Evolutionary conservation across 2,888 invertebrate genomes (phyloP).

Genomic region (Pediacus dermestoides): DNA sequence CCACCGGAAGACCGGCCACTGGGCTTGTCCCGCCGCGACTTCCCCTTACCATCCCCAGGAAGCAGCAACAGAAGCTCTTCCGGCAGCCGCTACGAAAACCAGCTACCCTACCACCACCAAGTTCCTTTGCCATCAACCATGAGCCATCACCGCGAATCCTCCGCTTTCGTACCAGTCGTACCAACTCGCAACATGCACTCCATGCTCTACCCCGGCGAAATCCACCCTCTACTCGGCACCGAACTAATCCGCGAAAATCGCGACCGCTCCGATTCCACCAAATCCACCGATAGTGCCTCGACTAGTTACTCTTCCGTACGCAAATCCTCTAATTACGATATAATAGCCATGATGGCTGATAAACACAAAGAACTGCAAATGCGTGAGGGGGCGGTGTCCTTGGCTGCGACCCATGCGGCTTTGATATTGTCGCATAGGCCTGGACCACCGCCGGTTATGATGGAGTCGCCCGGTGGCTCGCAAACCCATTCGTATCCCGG

Average conservation of each 20-base stretch:
- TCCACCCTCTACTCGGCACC: slow-evolving; percentile 59
- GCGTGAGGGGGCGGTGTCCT: slow-evolving; percentile 61
- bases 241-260: slow-evolving; percentile 57
- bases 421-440: slow-evolving; percentile 61
- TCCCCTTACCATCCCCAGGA: slow-evolving; percentile 50
- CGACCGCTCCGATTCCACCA: slow-evolving; percentile 28
- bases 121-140: slow-evolving; percentile 35
- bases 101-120: slow-evolving; percentile 42
- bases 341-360: slow-evolving; percentile 89
- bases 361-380: slow-evolving; percentile 79
- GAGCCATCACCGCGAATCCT: slow-evolving; percentile 68
- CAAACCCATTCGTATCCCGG: slow-evolving; percentile 53
- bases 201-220: slow-evolving; percentile 67
- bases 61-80: slow-evolving; percentile 61
- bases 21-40: slow-evolving; percentile 55
- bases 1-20: slow-evolving; percentile 49
- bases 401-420: slow-evolving; percentile 50
- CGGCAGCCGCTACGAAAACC: slow-evolving; percentile 46
- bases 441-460: slow-evolving; percentile 51
- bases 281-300: slow-evolving; percentile 19
- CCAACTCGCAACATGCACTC: slow-evolving; percentile 73
- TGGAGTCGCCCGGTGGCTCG: slow-evolving; percentile 55
- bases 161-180: slow-evolving; percentile 84
- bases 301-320: slow-evolving; percentile 18
- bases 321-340: slow-evolving; percentile 56